Evolutionary conservation across 2,888 invertebrate genomes (phyloP).

Genomic region (Pseudoips prasinana): DNA sequence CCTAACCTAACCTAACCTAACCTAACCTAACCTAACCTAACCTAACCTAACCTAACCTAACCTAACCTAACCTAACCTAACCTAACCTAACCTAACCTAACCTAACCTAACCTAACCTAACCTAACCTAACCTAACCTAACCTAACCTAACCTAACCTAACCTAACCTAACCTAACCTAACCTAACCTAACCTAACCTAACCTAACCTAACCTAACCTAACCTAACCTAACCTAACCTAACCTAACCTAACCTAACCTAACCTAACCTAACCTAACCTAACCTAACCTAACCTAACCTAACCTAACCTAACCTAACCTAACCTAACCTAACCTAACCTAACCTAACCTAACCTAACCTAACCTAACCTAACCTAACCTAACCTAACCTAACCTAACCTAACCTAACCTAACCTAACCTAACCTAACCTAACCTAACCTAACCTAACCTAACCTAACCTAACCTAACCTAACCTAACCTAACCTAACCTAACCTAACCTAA

Average conservation of each 20-base stretch:
- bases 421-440: conserved; percentile 3
- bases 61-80: conserved; percentile 3
- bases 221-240: conserved; percentile 3
- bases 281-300: conserved; percentile 3
- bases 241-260: conserved; percentile 3
- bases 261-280: conserved; percentile 3
- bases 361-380: conserved; percentile 3
- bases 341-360: conserved; percentile 3
- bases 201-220: conserved; percentile 3
- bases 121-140: conserved; percentile 3
- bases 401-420: conserved; percentile 3
- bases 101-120: conserved; percentile 3
- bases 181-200: conserved; percentile 3
- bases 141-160: conserved; percentile 3
- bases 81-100: conserved; percentile 3
- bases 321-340: conserved; percentile 3
- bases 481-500: conserved; percentile 3
- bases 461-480: conserved; percentile 3
- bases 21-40: conserved; percentile 2
- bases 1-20: conserved; percentile 5
- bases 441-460: conserved; percentile 3
- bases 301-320: conserved; percentile 3
- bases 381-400: conserved; percentile 3
- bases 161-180: conserved; percentile 3
- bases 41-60: conserved; percentile 3